phyloP scores from a whole-genome alignment of 2,797 vertebrate genomes.

The Bradypodion pumilum region DNA sequence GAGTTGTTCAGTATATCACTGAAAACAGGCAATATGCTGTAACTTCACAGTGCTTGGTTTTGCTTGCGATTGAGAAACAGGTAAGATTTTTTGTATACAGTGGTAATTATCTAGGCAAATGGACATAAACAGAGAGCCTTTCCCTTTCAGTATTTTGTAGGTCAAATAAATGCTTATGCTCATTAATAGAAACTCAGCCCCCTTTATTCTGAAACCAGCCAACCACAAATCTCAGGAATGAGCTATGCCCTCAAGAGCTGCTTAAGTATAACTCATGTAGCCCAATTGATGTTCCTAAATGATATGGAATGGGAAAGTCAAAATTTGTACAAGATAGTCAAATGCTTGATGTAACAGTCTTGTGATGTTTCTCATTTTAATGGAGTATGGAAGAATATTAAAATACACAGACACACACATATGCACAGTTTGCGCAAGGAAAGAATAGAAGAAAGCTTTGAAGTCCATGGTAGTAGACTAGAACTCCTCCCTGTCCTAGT shows the following conservation, averaged over 20 bases:
- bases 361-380: conserved; percentile 31
- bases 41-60: not conserved
- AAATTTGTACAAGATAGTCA: conserved; percentile 13
- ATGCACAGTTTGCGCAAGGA: conserved; percentile 15
- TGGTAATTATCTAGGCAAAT: not conserved
- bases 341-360: conserved; percentile 47
- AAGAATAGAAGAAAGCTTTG: conserved; percentile 20
- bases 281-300: not conserved
- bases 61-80: not conserved
- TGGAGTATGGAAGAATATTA: conserved; percentile 19
- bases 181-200: not conserved
- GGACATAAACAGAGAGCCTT: not conserved
- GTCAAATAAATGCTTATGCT: not conserved
- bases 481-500: not conserved
- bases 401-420: not conserved
- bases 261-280: not conserved
- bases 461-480: not conserved
- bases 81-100: not conserved
- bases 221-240: not conserved
- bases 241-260: not conserved
- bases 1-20: not conserved
- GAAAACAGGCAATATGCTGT: not conserved
- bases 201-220: not conserved
- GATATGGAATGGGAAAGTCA: not conserved
- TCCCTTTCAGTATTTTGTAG: not conserved